Evolutionary conservation across 2,797 vertebrate species (phyloP).

Genomic region (Sphenodon punctatus): DNA sequence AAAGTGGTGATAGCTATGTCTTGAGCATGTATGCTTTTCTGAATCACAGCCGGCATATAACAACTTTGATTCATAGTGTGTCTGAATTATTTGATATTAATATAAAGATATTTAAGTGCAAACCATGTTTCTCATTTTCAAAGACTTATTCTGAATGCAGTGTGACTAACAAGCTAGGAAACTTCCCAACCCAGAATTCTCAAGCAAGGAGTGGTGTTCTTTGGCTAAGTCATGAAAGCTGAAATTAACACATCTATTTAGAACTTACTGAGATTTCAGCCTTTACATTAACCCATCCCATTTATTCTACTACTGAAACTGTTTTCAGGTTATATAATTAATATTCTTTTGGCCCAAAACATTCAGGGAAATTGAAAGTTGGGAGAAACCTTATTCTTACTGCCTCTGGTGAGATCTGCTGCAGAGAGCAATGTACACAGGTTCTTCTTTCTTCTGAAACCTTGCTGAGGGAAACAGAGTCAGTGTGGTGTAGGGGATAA

Average conservation of each 20-base stretch:
- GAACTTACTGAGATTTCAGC: neutral
- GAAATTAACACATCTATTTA: neutral
- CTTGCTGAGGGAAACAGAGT: neutral
- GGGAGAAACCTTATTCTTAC: neutral
- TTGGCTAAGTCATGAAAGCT: conserved; percentile 2
- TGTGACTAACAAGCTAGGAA: conserved; percentile 45
- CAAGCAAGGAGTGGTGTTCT: conserved; percentile 10
- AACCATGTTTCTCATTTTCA: conserved; percentile 3
- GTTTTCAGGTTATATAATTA: neutral
- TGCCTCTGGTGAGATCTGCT: neutral
- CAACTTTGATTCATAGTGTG: conserved; percentile 39
- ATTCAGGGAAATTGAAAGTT: neutral
- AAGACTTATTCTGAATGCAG: neutral
- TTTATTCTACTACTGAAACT: neutral
- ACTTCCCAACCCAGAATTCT: conserved; percentile 7
- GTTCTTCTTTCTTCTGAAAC: neutral
- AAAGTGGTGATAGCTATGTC: neutral
- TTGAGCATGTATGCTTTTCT: conserved; percentile 20
- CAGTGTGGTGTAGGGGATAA: neutral
- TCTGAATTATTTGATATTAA: conserved; percentile 31
- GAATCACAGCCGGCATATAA: conserved; percentile 27
- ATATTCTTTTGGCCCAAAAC: neutral
- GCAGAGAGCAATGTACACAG: neutral
- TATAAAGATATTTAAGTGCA: conserved; percentile 43
- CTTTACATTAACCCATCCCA: neutral